Evolutionary conservation across 2,888 invertebrate genomes (phyloP).

Genomic region (Cacoxenus indagator): DNA sequence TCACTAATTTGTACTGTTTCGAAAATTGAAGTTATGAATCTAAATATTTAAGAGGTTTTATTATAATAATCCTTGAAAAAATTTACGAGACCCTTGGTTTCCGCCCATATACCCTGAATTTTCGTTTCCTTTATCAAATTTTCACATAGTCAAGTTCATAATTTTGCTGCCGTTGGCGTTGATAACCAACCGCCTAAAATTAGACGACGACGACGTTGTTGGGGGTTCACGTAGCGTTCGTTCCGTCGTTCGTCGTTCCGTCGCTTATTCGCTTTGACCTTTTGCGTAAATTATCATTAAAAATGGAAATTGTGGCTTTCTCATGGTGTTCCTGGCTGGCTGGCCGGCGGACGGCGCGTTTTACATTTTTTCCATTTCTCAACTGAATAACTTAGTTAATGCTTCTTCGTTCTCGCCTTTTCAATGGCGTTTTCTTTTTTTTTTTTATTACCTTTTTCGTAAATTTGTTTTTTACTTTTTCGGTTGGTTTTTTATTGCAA

Average conservation of each 20-base stretch:
- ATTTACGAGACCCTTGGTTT: no score
- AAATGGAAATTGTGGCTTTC: constrained; percentile 58
- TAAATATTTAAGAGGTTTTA: no score
- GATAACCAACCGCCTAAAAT: constrained; percentile 7
- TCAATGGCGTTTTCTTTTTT: constrained; percentile 4
- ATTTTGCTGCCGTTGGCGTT: constrained; percentile 41
- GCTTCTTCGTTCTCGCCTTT: not conserved
- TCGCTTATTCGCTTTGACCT: constrained; percentile 32
- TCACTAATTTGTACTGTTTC: no score
- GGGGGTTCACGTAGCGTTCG: not conserved
- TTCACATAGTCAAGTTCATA: constrained; percentile 24
- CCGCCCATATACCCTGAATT: no score
- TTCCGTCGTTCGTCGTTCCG: constrained; percentile 29
- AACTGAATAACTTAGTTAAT: constrained; percentile 10
- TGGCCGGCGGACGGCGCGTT: not conserved
- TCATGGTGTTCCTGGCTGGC: constrained; percentile 38
- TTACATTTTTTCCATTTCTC: constrained; percentile 6
- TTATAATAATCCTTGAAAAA: no score
- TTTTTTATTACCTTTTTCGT: constrained; percentile 26
- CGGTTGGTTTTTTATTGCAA: constrained; percentile 30
- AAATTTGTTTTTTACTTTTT: constrained; percentile 20
- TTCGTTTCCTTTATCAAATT: not conserved
- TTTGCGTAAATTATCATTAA: constrained; percentile 61
- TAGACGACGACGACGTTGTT: not conserved
- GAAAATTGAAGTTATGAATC: no score